Percentiles rank a stretch among this genome's conserved stretches.
Conservation (phyloP, 2,888 invertebrate genomes). For the Steinernema scapterisci region DNA sequence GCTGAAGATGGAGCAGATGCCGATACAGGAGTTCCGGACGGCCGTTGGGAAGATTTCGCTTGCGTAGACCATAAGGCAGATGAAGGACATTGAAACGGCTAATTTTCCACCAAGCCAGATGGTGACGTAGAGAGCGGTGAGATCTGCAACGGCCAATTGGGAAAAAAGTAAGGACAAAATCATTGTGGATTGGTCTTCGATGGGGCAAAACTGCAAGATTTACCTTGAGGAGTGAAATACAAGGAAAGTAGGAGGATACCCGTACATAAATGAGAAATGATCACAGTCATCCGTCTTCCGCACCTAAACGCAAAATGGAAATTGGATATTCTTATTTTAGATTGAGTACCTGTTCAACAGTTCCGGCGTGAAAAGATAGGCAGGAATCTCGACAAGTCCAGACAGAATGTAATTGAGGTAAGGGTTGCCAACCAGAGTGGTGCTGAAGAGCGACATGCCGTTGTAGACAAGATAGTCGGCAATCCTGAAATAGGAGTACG, state of each 20-base stretch:
- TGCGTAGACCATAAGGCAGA: conserved; percentile 38
- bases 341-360: conserved; percentile 35
- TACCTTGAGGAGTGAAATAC: conserved; percentile 8
- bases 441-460: conserved; percentile 36
- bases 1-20: conserved; percentile 36
- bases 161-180: not conserved
- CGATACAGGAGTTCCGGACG: conserved; percentile 37
- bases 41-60: conserved; percentile 41
- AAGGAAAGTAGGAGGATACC: not conserved
- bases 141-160: conserved; percentile 8
- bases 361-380: conserved; percentile 36
- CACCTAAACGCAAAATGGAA: conserved; percentile 33
- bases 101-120: conserved; percentile 39
- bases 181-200: not conserved
- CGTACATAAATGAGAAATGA: conserved; percentile 33
- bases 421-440: conserved; percentile 32
- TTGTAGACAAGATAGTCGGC: conserved; percentile 34
- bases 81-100: conserved; percentile 36
- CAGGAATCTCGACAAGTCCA: conserved; percentile 41
- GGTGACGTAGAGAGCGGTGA: conserved; percentile 23
- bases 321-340: not conserved
- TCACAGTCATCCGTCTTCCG: conserved; percentile 33
- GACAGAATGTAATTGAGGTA: conserved; percentile 37
- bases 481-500: conserved; percentile 27
- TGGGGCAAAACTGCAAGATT: not conserved